Evolutionary conservation across 2,888 invertebrate genomes (phyloP), one percentile per base, ranked within the genome.

Genomic region (Agrotis ipsilon): DNA sequence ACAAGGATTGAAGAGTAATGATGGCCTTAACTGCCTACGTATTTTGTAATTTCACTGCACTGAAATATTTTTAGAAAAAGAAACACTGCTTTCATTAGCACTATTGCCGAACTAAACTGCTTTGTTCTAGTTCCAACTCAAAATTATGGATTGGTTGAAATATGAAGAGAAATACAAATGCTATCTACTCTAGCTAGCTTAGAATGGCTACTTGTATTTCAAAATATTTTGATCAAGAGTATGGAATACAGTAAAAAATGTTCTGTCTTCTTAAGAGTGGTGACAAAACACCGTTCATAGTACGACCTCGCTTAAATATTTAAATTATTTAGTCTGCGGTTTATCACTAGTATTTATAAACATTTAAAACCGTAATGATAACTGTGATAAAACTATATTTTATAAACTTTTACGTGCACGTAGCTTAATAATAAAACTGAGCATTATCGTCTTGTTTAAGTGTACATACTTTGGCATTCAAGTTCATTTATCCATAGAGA

Each of bases 1-100:
- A 60, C 62, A 75, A 73, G 61, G 71, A 78, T 71, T 54, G 63
- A 74, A 68, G 66, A 73, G 21, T 21, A 63, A 19, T n/a, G 68
- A 66, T 60, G 68, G 63, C 74, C 45, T 78, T 69, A 66, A 65
- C 60, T 9, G 65, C 65, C 51, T 66, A 48, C 18, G 18, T 43
- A 52, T 78, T 69, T 78, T 51, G 68, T 52, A 66, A 66, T 48
- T 72, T 72, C 32, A 2, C 48, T 43, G 27, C 11, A 63, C 54
- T 55, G 45, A 39, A 58, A 48, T 39, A 52, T 52, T 61, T 61
- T 68, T 45, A 55, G 45, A 58, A 61, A 4, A 21, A 11, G n/a
- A 5, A 7, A 16, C 3, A 13, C 7, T 49, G n/a, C 24, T 32
- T 6, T 63, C 49, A 75, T 57, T 57, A 57, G 39, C 46, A 39